These are phyloP conservation scores for Microcebus lehilahytsara DNA, from an alignment of 2,113 vertebrate species.

Conservation along the genomic window DNA sequence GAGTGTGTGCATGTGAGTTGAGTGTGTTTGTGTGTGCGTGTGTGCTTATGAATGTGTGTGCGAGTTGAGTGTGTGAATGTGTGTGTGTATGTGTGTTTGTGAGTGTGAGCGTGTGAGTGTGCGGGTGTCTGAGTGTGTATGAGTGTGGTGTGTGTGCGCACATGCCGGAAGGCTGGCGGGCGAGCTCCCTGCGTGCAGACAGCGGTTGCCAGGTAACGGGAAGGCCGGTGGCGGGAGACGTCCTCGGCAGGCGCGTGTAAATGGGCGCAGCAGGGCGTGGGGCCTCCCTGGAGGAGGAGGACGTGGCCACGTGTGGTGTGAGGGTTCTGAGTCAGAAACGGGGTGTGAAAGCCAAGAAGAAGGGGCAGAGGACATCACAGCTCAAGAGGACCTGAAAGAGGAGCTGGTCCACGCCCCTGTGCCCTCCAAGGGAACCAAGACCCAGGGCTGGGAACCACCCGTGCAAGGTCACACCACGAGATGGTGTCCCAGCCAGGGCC, in stretches of 20 bases:
- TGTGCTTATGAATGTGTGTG: too few species aligned
- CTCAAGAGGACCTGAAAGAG: background rate
- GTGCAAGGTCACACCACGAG: background rate
- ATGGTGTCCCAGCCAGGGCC: background rate
- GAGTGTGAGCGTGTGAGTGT: too few species aligned
- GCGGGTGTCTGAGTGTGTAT: too few species aligned
- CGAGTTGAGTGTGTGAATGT: too few species aligned
- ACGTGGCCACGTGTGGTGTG: background rate
- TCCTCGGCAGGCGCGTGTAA: constrained; percentile 78
- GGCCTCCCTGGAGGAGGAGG: background rate
- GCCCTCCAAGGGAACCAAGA: background rate
- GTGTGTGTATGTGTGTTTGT: too few species aligned
- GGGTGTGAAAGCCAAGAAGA: background rate
- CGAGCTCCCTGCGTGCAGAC: constrained; percentile 63
- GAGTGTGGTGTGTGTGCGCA: too few species aligned
- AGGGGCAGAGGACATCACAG: constrained; percentile 25
- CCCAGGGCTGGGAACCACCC: background rate
- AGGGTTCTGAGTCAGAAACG: background rate
- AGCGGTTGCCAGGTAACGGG: constrained; percentile 85
- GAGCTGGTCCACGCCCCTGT: too few species aligned
- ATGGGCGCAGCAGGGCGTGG: constrained; percentile 43
- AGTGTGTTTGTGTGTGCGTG: too few species aligned
- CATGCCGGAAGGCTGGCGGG: background rate
- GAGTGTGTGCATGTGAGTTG: too few species aligned
- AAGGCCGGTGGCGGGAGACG: constrained; percentile 71